Evolutionary conservation across 92 coral and sea anemone genomes (phyloP).

Genomic region (Parazoanthus darwini): DNA sequence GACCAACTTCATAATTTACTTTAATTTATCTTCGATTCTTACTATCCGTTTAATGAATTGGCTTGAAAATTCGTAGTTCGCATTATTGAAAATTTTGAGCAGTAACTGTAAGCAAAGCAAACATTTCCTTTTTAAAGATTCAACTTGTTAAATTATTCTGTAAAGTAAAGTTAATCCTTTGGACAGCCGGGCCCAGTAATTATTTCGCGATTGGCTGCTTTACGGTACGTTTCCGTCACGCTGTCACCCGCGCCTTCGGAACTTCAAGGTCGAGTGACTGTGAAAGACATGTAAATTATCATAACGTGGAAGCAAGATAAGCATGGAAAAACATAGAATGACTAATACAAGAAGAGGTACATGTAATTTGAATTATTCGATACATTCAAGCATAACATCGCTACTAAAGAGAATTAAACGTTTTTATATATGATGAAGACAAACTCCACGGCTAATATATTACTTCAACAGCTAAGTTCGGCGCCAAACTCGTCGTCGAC

Average conservation of each 20-base stretch:
- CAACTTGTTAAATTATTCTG: too few species aligned
- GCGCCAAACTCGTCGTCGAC: too few species aligned
- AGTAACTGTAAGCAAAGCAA: too few species aligned
- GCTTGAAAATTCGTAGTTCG: too few species aligned
- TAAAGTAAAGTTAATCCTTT: too few species aligned
- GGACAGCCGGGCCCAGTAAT: not conserved
- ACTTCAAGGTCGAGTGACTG: conserved; percentile 10
- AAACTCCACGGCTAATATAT: too few species aligned
- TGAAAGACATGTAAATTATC: not conserved
- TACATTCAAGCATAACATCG: conserved; percentile 6
- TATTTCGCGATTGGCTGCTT: not conserved
- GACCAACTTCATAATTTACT: not conserved
- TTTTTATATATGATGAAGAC: not conserved
- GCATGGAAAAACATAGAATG: not conserved
- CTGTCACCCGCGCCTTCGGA: not conserved
- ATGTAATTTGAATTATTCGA: conserved; percentile 4
- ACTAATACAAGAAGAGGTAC: not conserved
- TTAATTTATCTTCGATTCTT: too few species aligned
- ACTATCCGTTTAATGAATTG: too few species aligned
- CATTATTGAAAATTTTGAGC: too few species aligned
- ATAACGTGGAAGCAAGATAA: conserved; percentile 1
- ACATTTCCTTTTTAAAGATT: too few species aligned
- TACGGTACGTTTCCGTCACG: conserved; percentile 10
- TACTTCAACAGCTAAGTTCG: too few species aligned
- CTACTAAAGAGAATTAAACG: not conserved